A percentile compares a stretch with the other conserved stretches of the same genome.
These are phyloP conservation scores for Pitangus sulphuratus DNA, from an alignment of 2,797 vertebrate species.

Conservation along the genomic window DNA sequence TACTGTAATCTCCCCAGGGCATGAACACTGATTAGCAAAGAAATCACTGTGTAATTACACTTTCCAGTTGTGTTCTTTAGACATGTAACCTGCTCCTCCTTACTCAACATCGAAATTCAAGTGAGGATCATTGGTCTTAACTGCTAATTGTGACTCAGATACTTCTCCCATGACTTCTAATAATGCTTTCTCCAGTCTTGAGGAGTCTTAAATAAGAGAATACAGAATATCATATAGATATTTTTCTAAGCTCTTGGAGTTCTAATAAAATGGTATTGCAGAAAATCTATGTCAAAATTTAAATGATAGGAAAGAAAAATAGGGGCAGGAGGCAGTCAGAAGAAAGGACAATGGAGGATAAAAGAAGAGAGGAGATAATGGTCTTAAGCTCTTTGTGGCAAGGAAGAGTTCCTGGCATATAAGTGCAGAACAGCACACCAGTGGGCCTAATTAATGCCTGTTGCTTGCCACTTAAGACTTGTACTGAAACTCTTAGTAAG, in stretches of 20 bases:
- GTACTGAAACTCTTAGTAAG: background rate
- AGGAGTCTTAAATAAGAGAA: conserved; percentile 22
- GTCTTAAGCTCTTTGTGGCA: background rate
- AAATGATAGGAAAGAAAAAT: background rate
- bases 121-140: background rate
- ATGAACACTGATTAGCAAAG: background rate
- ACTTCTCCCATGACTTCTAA: background rate
- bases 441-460: background rate
- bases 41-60: background rate
- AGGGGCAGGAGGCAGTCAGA: background rate
- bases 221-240: background rate
- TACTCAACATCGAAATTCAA: background rate
- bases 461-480: background rate
- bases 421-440: background rate
- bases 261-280: background rate
- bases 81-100: background rate
- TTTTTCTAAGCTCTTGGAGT: background rate
- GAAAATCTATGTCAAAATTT: conserved; percentile 1
- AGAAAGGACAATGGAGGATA: background rate
- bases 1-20: background rate
- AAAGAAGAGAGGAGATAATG: background rate
- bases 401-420: background rate
- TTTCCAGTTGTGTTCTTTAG: background rate
- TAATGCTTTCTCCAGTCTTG: background rate
- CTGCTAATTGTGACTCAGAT: background rate